phyloP scores from a whole-genome alignment of 2,113 vertebrate species.

The Pipra filicauda region DNA sequence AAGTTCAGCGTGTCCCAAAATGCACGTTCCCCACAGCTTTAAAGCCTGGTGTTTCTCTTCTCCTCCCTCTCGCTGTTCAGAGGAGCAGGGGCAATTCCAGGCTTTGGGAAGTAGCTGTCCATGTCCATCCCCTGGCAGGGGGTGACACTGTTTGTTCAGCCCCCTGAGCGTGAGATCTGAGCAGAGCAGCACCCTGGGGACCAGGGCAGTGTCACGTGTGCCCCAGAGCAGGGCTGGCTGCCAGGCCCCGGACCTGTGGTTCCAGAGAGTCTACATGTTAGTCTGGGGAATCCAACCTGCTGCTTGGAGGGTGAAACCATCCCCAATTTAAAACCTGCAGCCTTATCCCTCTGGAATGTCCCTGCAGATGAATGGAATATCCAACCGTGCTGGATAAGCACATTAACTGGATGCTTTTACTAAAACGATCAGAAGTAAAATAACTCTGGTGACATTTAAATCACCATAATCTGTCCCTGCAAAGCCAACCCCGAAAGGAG shows the following conservation, averaged over 20 bases:
- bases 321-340: conserved; percentile 52
- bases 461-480: neutral
- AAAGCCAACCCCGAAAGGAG: neutral
- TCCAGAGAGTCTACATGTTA: conserved; percentile 62
- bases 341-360: conserved; percentile 61
- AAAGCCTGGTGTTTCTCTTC: too few species aligned
- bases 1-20: neutral
- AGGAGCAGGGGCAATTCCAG: neutral
- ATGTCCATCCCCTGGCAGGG: neutral
- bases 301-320: conserved; percentile 59
- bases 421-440: conserved; percentile 55
- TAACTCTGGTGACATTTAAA: conserved; percentile 59
- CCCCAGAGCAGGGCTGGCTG: conserved; percentile 34
- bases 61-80: neutral
- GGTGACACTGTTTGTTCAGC: neutral
- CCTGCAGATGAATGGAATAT: conserved; percentile 34
- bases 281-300: conserved; percentile 64
- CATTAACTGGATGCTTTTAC: conserved; percentile 41
- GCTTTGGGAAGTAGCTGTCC: neutral
- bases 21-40: accelerated
- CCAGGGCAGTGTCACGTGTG: neutral
- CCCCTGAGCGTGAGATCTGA: neutral
- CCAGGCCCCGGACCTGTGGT: conserved; percentile 65
- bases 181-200: neutral
- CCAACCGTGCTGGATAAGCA: conserved; percentile 27